Percentiles rank a stretch among this genome's conserved stretches.
Evolutionary conservation across 2,113 vertebrate genomes (phyloP).

Genomic region (Anhinga rufa): DNA sequence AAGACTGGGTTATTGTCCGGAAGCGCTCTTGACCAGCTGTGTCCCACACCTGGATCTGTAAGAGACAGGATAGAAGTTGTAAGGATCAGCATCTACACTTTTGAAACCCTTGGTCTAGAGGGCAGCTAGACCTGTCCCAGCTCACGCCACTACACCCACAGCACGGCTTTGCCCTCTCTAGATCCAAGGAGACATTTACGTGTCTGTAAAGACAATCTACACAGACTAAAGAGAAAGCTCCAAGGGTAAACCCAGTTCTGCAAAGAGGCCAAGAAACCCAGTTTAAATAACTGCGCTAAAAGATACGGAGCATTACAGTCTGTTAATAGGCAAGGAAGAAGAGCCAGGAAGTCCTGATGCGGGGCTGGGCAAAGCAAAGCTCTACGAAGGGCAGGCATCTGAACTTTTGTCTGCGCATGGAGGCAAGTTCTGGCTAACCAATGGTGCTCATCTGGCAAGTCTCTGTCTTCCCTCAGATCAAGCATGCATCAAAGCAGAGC

Average conservation of each 20-base stretch:
- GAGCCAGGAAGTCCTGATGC: background rate
- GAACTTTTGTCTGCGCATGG: background rate
- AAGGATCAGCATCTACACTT: background rate
- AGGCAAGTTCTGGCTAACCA: background rate
- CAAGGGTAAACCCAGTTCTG: background rate
- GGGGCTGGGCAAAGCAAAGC: background rate
- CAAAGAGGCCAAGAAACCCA: background rate
- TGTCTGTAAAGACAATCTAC: background rate
- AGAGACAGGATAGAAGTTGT: background rate
- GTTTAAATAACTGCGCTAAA: background rate
- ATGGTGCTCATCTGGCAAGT: background rate
- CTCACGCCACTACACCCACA: background rate
- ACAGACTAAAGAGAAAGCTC: background rate
- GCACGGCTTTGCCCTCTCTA: background rate
- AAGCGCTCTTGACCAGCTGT: slow-evolving; percentile 97
- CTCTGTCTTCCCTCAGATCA: background rate
- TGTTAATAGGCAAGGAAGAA: background rate
- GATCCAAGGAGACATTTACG: background rate
- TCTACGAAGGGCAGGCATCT: background rate
- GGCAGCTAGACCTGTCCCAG: background rate
- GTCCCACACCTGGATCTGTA: slow-evolving; percentile 98
- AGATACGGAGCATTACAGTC: background rate
- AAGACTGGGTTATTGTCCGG: slow-evolving; percentile 98
- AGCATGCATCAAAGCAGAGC: background rate
- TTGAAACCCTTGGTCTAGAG: background rate